Evolutionary conservation across 2,888 invertebrate genomes (phyloP), one percentile per base, ranked within the genome.

Genomic region (Cecidostiba fungosa): DNA sequence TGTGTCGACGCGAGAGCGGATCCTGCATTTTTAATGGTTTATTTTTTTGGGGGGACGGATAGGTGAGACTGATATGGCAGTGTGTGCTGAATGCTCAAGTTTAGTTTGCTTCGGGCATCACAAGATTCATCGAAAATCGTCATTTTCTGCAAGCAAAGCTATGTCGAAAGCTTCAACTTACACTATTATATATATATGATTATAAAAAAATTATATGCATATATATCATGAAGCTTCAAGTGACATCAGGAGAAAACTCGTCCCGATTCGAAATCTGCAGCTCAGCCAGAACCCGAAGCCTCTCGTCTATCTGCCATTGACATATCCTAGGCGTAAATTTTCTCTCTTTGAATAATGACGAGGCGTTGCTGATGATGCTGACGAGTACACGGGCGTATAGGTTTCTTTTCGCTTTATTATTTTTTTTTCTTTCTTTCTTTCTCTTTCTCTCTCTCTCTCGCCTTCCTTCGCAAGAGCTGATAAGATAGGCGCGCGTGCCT

Each of bases 401-500:
- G 29, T 62, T 78, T 78, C 69, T 29, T 19, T 26, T 69, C n/a
- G 26, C 19, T 32, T 50, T 36, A 16, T 29, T 32, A n/a, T 23
- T 39, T 77, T 23, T 2, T n/a, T 1, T 29, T 66, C 29, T 66
- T 10, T 77, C 62, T 77, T 26, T 62, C 54, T 54, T 16, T n/a
- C n/a, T 54, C n/a, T 3, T n/a, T 32, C 29, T 36, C 39, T 77
- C 62, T 50, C 19, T n/a, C 26, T 62, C 26, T 26, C 19, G n/a
- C 54, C 39, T 36, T 62, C 23, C 54, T 72, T 54, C 70, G 54
- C n/a, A 32, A 19, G 54, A 59, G 8, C 23, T 72, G 79, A 80
- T 80, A 80, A 80, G 79, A 80, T 80, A 72, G 32, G 36, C 79
- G 72, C 70, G 72, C 70, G 72, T 54, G 72, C 50, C 72, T 36